These are phyloP conservation scores for Drosophila miranda DNA, from an alignment of 1,140 invertebrate genomes.

Conservation along the genomic window DNA sequence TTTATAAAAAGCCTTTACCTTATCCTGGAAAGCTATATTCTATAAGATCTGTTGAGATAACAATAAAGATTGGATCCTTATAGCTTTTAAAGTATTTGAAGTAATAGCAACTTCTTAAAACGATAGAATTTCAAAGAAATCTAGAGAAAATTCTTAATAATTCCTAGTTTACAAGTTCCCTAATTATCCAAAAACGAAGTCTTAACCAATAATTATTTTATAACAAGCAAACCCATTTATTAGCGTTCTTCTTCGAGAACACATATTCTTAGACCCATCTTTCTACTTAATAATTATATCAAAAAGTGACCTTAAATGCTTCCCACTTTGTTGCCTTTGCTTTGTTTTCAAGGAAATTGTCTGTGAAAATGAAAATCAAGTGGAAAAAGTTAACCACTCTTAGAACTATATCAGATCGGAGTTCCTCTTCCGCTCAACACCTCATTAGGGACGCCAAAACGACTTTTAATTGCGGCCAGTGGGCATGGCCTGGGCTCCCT, in stretches of 20 bases:
- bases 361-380: slow-evolving; percentile 21
- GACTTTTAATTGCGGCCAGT: slow-evolving; percentile 73
- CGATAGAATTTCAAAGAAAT: too few relatives aligned
- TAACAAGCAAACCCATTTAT: neutral
- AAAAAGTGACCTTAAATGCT: slow-evolving; percentile 3
- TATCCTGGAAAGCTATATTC: too few relatives aligned
- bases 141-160: too few relatives aligned
- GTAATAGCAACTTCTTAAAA: too few relatives aligned
- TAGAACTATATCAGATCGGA: slow-evolving; percentile 31
- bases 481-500: slow-evolving; percentile 33
- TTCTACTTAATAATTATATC: slow-evolving; percentile 3
- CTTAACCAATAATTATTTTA: neutral
- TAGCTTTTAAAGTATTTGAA: too few relatives aligned
- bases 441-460: slow-evolving; percentile 66
- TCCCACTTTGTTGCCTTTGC: slow-evolving; percentile 15
- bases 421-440: slow-evolving; percentile 66
- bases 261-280: neutral
- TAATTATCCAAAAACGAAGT: too few relatives aligned
- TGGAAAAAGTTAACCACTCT: slow-evolving; percentile 46
- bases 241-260: neutral
- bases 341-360: slow-evolving; percentile 25
- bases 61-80: too few relatives aligned
- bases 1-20: too few relatives aligned
- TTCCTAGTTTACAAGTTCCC: too few relatives aligned
- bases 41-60: too few relatives aligned